phyloP scores from a whole-genome alignment of 2,888 invertebrate species.

The Tipula unca region DNA sequence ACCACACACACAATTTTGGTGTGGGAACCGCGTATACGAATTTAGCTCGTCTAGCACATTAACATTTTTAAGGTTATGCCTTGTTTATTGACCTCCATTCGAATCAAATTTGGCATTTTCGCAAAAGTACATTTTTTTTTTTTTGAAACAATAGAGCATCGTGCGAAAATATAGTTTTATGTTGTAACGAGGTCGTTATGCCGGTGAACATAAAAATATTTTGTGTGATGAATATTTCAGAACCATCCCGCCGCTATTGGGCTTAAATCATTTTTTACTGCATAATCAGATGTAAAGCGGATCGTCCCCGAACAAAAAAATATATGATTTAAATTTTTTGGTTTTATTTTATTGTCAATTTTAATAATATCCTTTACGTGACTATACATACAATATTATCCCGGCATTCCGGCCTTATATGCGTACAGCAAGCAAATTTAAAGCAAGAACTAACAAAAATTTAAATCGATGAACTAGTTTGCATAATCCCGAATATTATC shows the following conservation, averaged over 20 bases:
- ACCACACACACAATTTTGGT: background rate
- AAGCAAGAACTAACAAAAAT: background rate
- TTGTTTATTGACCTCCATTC: background rate
- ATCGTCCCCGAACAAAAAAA: background rate
- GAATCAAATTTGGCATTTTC: too few species aligned
- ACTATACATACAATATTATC: background rate
- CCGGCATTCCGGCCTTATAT: background rate
- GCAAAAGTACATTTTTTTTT: background rate
- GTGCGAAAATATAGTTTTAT: background rate
- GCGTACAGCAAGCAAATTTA: background rate
- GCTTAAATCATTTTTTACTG: too few species aligned
- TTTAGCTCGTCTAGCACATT: background rate
- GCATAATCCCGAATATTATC: background rate
- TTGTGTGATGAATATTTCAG: background rate
- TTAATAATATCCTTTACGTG: background rate
- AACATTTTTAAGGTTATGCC: background rate
- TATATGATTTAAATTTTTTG: background rate
- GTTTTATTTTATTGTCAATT: background rate
- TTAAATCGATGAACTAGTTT: constrained; percentile 1
- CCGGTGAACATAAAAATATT: too few species aligned
- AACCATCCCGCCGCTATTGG: background rate
- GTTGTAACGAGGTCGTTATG: background rate
- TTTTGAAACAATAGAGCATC: background rate
- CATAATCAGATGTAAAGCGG: background rate
- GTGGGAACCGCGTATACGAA: background rate